A percentile compares a stretch with the other conserved stretches of the same genome.
These are phyloP conservation scores for Todiramphus chloris DNA, from an alignment of 2,113 vertebrate genomes.

Conservation along the genomic window DNA sequence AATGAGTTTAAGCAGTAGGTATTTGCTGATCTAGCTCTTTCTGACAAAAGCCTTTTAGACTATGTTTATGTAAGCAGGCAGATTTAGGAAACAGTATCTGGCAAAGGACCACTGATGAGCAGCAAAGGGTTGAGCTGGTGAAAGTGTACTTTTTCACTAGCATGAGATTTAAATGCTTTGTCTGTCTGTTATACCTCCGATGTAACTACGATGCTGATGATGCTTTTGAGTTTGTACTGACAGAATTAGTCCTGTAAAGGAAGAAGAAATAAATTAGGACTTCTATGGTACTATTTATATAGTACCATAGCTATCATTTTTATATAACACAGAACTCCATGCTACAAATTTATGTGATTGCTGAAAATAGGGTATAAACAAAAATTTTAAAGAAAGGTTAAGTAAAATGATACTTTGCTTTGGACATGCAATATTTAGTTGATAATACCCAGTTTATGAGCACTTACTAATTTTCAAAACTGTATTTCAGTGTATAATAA, in stretches of 20 bases:
- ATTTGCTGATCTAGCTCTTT: slow-evolving; percentile 39
- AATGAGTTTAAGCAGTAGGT: slow-evolving; percentile 6
- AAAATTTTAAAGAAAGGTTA: neutral
- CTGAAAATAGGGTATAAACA: neutral
- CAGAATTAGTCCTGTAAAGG: neutral
- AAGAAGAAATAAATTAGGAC: neutral
- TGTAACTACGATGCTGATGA: neutral
- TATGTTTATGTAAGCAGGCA: neutral
- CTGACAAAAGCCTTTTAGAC: neutral
- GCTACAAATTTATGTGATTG: neutral
- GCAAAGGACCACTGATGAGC: neutral
- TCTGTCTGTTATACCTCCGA: neutral
- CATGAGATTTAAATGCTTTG: neutral
- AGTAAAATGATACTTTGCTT: neutral
- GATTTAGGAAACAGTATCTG: neutral
- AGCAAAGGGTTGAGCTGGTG: neutral
- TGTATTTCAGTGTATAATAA: neutral
- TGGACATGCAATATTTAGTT: neutral
- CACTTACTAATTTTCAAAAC: neutral
- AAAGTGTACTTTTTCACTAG: neutral
- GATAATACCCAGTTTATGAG: neutral
- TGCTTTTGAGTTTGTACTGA: neutral
- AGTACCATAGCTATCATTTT: neutral
- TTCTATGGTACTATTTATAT: neutral
- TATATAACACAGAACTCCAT: neutral